phyloP scores from a whole-genome alignment of 1,140 invertebrate species.

The Maniola jurtina region DNA sequence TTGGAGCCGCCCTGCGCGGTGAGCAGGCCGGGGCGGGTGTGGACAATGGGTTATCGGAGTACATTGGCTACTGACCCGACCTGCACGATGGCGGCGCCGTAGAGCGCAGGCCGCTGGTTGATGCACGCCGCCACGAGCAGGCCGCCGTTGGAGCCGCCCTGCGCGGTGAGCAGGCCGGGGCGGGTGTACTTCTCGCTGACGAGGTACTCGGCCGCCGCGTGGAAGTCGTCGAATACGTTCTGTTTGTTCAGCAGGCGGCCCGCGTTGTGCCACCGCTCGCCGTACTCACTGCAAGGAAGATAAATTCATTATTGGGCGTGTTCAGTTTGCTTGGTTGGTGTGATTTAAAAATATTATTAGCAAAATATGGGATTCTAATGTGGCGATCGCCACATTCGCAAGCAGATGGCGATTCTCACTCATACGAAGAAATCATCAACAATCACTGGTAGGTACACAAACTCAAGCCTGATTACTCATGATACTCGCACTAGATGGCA shows the following conservation, averaged over 20 bases:
- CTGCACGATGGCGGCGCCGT: conserved; percentile 93
- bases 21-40: too few species aligned
- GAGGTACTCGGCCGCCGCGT: conserved; percentile 94
- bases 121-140: conserved; percentile 94
- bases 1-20: too few species aligned
- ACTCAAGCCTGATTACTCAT: too few species aligned
- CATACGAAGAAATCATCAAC: too few species aligned
- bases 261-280: conserved; percentile 97
- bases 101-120: conserved; percentile 97
- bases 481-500: too few species aligned
- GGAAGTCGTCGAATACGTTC: conserved; percentile 99
- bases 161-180: conserved; percentile 88
- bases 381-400: too few species aligned
- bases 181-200: conserved; percentile 90
- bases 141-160: conserved; percentile 98
- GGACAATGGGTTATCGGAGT: background rate
- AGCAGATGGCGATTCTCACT: too few species aligned
- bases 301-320: too few species aligned
- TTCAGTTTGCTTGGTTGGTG: too few species aligned
- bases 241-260: conserved; percentile 96
- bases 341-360: too few species aligned
- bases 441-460: too few species aligned
- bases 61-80: conserved; percentile 87
- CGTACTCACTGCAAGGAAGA: conserved; percentile 89
- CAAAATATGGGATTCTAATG: too few species aligned